Conservation (phyloP, 1,140 invertebrate genomes). For the Spodoptera litura region DNA sequence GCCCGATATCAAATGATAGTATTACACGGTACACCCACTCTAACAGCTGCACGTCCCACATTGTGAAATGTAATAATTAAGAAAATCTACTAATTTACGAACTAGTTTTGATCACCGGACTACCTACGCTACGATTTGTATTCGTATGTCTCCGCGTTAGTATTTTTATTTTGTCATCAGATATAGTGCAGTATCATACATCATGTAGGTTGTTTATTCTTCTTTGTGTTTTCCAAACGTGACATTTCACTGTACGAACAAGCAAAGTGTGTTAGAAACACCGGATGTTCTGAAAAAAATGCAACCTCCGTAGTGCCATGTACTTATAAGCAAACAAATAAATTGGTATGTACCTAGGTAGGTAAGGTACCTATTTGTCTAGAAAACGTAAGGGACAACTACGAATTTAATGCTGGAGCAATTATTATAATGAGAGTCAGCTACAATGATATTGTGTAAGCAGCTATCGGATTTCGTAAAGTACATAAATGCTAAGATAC, state of each 20-base stretch:
- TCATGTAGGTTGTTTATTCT: conserved; percentile 2
- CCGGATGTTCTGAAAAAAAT: conserved; percentile 22
- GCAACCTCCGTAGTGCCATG: conserved; percentile 2
- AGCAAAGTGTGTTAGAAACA: conserved; percentile 18
- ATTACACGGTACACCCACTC: conserved; percentile 27
- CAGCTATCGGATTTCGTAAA: background rate
- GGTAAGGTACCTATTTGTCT: background rate
- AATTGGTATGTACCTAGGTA: background rate
- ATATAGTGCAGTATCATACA: conserved; percentile 19
- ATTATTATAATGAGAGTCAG: conserved; percentile 8
- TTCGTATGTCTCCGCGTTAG: background rate
- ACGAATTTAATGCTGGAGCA: background rate
- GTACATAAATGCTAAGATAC: background rate
- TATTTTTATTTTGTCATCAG: background rate
- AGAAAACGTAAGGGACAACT: background rate
- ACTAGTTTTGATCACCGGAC: background rate
- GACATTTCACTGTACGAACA: conserved; percentile 29
- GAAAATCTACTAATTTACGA: background rate
- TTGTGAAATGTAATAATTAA: conserved; percentile 12
- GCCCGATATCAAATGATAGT: conserved; percentile 23
- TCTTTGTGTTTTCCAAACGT: conserved; percentile 33
- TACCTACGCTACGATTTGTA: background rate
- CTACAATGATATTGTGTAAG: conserved; percentile 17
- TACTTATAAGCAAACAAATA: background rate
- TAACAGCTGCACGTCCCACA: conserved; percentile 13